A percentile compares a stretch with the other conserved stretches of the same genome.
phyloP scores from a whole-genome alignment of 2,797 vertebrate genomes.

The Sciurus vulgaris region DNA sequence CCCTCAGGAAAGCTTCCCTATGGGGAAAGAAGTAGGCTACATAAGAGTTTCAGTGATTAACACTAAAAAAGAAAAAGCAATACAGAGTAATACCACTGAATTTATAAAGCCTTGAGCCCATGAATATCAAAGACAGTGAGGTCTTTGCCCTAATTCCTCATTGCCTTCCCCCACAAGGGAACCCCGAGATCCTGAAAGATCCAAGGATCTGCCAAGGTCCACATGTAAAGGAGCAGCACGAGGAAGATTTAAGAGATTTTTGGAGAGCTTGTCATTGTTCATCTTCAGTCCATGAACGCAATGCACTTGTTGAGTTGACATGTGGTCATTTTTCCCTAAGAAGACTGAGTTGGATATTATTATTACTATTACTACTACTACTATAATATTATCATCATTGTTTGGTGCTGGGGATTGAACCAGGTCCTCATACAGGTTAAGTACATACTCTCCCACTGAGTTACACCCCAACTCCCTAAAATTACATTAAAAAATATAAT shows the following conservation, averaged over 20 bases:
- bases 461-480: background rate
- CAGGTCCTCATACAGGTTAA: too few species aligned
- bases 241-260: background rate
- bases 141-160: background rate
- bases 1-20: background rate
- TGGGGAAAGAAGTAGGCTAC: background rate
- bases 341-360: background rate
- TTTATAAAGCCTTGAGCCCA: background rate
- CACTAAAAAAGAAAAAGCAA: background rate
- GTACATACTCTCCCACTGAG: background rate
- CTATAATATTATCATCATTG: background rate
- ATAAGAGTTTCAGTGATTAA: background rate
- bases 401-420: too few species aligned
- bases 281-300: background rate
- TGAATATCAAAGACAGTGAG: background rate
- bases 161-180: background rate
- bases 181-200: background rate
- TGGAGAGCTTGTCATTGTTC: background rate
- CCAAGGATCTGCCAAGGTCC: background rate
- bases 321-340: background rate
- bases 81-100: background rate
- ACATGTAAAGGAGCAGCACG: background rate
- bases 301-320: background rate
- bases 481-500: background rate
- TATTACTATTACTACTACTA: background rate